These are phyloP conservation scores for Crioceris asparagi DNA, from an alignment of 2,888 invertebrate species.

Conservation along the genomic window DNA sequence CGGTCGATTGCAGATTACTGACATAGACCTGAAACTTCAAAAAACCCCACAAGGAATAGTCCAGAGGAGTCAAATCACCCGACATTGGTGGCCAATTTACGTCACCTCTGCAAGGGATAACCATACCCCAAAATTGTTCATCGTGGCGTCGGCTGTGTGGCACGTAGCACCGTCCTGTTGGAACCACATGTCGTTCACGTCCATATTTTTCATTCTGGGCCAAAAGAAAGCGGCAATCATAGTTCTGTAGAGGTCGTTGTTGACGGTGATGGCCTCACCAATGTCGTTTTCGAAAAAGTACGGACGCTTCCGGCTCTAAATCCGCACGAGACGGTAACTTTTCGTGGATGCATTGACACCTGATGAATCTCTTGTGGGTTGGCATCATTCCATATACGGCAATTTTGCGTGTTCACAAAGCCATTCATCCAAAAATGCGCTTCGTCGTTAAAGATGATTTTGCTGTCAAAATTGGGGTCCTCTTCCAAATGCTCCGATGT, in stretches of 20 bases:
- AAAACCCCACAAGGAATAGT: not conserved
- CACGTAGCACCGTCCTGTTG: not conserved
- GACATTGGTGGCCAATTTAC: too few relatives aligned
- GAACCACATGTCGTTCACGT: not conserved
- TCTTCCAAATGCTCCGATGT: conserved; percentile 1
- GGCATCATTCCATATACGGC: conserved; percentile 1
- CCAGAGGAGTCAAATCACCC: not conserved
- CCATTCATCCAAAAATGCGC: conserved; percentile 4
- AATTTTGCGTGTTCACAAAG: conserved; percentile 4
- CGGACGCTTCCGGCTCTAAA: not conserved
- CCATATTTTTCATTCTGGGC: conserved; percentile 2
- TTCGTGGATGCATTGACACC: conserved; percentile 3
- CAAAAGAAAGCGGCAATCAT: conserved; percentile 2
- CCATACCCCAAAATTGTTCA: too few relatives aligned
- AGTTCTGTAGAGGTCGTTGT: conserved; percentile 1
- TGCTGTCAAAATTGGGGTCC: conserved; percentile 4
- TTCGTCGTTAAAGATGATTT: conserved; percentile 5
- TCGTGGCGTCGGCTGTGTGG: too few relatives aligned
- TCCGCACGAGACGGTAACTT: too few relatives aligned
- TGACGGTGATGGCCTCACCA: conserved; percentile 1
- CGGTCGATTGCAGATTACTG: too few relatives aligned
- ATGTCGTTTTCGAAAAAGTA: conserved; percentile 1
- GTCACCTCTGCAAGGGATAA: too few relatives aligned
- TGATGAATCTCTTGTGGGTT: not conserved
- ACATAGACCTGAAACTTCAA: not conserved